A percentile compares a stretch with the other conserved stretches of the same genome.
Evolutionary conservation across 2,797 vertebrate species (phyloP).

Genomic region (Eremophila alpestris): DNA sequence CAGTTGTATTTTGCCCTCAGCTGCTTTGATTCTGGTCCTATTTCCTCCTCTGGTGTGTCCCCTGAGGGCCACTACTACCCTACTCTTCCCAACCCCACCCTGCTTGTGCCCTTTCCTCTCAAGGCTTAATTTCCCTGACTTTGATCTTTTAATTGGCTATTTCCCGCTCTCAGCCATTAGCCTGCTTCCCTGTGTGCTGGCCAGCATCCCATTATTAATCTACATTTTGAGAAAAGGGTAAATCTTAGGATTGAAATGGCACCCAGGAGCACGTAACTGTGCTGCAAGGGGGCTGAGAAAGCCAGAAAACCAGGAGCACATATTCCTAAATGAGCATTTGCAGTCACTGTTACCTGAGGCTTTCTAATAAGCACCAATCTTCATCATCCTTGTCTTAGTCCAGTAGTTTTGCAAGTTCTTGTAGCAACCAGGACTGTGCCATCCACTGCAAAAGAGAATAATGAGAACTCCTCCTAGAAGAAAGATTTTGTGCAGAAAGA

Average conservation of each 20-base stretch:
- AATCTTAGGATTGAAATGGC: background rate
- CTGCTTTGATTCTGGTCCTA: background rate
- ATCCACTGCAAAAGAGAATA: background rate
- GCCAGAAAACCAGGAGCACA: background rate
- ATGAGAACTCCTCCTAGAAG: background rate
- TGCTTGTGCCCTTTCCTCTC: background rate
- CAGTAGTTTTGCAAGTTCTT: background rate
- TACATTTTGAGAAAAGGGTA: background rate
- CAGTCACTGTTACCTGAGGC: background rate
- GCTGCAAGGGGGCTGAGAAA: background rate
- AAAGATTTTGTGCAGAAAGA: background rate
- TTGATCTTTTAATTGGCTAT: constrained; percentile 58
- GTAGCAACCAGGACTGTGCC: background rate
- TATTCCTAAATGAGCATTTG: background rate
- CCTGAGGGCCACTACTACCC: background rate
- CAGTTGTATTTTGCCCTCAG: background rate
- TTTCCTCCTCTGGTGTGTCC: background rate
- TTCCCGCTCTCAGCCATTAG: constrained; percentile 16
- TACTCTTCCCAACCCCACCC: constrained; percentile 14
- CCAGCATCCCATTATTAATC: background rate
- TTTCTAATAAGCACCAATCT: background rate
- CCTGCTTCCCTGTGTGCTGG: constrained; percentile 3
- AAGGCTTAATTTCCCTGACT: constrained; percentile 51
- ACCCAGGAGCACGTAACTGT: background rate
- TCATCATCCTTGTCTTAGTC: background rate